These are phyloP conservation scores for Amniataba percoides DNA, from an alignment of 2,797 vertebrate genomes.

Conservation along the genomic window DNA sequence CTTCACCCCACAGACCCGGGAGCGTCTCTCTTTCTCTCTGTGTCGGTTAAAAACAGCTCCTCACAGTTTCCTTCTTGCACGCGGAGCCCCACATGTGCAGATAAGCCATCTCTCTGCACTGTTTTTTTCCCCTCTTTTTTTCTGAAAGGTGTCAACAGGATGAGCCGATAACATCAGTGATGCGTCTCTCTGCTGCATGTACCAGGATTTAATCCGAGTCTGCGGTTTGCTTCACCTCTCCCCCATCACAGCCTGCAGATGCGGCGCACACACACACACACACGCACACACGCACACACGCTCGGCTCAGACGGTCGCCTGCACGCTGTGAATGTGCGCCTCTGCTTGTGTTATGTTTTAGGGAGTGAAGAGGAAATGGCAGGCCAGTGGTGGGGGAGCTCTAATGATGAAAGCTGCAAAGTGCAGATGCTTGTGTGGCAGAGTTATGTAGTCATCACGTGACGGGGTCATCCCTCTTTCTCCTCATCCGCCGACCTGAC, in stretches of 20 bases:
- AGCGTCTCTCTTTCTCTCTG: background rate
- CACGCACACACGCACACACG: too few species aligned
- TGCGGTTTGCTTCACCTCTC: background rate
- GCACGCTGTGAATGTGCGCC: too few species aligned
- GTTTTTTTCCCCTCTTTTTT: too few species aligned
- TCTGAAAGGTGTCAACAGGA: slow-evolving; percentile 72
- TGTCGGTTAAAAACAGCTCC: slow-evolving; percentile 17
- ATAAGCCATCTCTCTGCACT: slow-evolving; percentile 17
- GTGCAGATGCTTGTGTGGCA: slow-evolving; percentile 6
- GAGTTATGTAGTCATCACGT: slow-evolving; percentile 14
- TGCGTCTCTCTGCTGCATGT: background rate
- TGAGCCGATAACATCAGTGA: slow-evolving; percentile 58
- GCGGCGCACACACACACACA: too few species aligned
- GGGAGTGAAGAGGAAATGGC: background rate
- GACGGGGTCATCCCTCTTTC: slow-evolving; percentile 14
- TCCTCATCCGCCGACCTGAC: background rate
- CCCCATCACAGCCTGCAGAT: background rate
- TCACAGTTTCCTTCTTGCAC: slow-evolving; percentile 51
- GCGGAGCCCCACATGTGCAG: slow-evolving; percentile 35
- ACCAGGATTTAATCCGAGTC: background rate
- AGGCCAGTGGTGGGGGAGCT: background rate
- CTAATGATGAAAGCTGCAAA: background rate
- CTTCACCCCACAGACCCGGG: slow-evolving; percentile 28
- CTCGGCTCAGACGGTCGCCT: too few species aligned
- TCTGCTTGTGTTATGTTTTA: background rate